These are phyloP conservation scores for Palythoa grandis DNA, from an alignment of 92 coral and sea anemone species.

Conservation along the genomic window DNA sequence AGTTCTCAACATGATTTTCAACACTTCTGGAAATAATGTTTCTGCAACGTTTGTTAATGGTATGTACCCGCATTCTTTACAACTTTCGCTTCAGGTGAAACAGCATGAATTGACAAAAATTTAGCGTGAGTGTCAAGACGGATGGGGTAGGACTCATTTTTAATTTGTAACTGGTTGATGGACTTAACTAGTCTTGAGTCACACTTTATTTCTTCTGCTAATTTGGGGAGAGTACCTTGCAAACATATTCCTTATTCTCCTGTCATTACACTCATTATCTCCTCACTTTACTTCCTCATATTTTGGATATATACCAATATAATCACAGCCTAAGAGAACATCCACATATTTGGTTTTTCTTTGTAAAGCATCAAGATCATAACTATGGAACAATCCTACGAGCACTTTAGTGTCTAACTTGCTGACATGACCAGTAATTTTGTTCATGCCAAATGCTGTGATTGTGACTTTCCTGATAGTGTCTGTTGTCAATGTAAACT, in stretches of 20 bases:
- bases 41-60: not conserved
- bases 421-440: too few species aligned
- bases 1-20: not conserved
- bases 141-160: conserved; percentile 43
- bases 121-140: conserved; percentile 55
- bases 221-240: conserved; percentile 65
- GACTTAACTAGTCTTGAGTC: conserved; percentile 62
- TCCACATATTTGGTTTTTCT: too few species aligned
- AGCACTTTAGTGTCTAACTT: too few species aligned
- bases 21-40: not conserved
- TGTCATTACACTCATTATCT: conserved; percentile 67
- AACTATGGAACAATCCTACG: too few species aligned
- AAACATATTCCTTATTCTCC: conserved; percentile 75
- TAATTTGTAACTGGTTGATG: conserved; percentile 54
- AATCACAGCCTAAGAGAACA: conserved; percentile 39
- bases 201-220: conserved; percentile 55
- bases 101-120: too few species aligned
- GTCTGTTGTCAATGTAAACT: not conserved
- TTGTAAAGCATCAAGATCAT: too few species aligned
- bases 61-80: conserved; percentile 44
- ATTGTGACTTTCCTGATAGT: too few species aligned
- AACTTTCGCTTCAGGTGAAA: too few species aligned
- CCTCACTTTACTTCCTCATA: conserved; percentile 64
- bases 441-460: too few species aligned
- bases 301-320: conserved; percentile 70